Evolutionary conservation across 2,888 invertebrate species (phyloP).

Genomic region (Sarcophaga rosellei): DNA sequence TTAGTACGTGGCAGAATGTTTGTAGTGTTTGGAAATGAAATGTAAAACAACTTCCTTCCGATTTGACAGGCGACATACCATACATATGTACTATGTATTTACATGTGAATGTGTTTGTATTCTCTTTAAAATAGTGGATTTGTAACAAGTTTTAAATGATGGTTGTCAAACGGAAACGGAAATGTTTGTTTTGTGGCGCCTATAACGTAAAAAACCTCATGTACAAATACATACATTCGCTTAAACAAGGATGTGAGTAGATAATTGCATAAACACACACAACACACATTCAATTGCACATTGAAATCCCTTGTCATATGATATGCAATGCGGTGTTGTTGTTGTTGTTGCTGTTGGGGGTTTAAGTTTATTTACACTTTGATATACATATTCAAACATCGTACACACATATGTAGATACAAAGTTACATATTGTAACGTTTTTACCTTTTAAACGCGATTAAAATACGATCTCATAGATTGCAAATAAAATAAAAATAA

Average conservation of each 20-base stretch:
- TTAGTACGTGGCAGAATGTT: neutral
- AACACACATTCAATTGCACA: conserved; percentile 4
- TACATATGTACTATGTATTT: conserved; percentile 11
- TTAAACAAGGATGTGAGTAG: neutral
- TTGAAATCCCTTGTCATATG: neutral
- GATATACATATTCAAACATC: too few species aligned
- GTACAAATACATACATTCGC: neutral
- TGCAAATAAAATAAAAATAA: too few species aligned
- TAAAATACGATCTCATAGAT: too few species aligned
- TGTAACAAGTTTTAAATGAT: conserved; percentile 34
- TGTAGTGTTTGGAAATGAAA: conserved; percentile 55
- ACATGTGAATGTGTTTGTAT: neutral
- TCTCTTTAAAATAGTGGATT: neutral
- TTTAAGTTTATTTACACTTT: conserved; percentile 5
- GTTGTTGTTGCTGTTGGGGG: neutral
- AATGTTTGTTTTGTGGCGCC: conserved; percentile 52
- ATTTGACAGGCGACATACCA: conserved; percentile 9
- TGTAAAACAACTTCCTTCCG: conserved; percentile 69
- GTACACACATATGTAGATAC: too few species aligned
- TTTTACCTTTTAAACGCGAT: too few species aligned
- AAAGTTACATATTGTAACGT: too few species aligned
- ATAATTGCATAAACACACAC: conserved; percentile 3
- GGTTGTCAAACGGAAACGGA: conserved; percentile 66
- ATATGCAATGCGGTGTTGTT: too few species aligned
- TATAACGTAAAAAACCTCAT: neutral